Base-by-base conservation (phyloP, 2,797 vertebrate species). In the Iguana delicatissima region DNA sequence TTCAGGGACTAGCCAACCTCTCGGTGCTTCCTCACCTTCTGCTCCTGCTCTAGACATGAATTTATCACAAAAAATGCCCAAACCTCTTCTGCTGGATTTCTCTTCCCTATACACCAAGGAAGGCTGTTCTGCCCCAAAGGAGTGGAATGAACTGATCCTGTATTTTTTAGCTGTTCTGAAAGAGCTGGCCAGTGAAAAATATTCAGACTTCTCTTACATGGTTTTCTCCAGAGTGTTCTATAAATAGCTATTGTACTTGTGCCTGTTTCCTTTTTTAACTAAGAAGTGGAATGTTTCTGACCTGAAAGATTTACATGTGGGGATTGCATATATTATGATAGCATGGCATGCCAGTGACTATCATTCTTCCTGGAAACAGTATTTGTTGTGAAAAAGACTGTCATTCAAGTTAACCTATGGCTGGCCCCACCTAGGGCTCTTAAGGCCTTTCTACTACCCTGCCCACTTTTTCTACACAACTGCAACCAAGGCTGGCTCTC, bases 241-340 rank as follows among this genome's bases (percentile, higher is more conserved):
- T 64, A 87, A 80, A 67, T 87, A 80, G 59, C 26, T 46, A n/a
- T 87, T 87, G 57, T 67, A 87, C 59, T 35, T 69, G 59, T 77
- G 67, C 42, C 85, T 50, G 59, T 62, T 87, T 67, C 76, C 29
- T 18, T 22, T 64, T 67, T 80, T 32, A 62, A 87, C 26, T 14
- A 29, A 80, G 32, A 87, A 80, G 69, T 69, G 29, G 76, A 87
- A 38, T 76, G 62, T 77, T 62, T 87, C 55, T 46, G 73, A 77
- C 73, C n/a, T 46, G 52, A 29, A 77, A 77, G 35, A 87, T 87
- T 77, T 87, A 42, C 55, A 46, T 77, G 42, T 57, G 38, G 52
- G 55, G 18, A 24, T 46, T 22, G 14, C 76, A 3, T 77, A 42
- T 9, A 18, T 77, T 77, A 46, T 32, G 29, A 69, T 24, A 46